A percentile compares a stretch with the other conserved stretches of the same genome.
Evolutionary conservation across 1,140 invertebrate genomes (phyloP).

Genomic region (Leptopilina boulardi): DNA sequence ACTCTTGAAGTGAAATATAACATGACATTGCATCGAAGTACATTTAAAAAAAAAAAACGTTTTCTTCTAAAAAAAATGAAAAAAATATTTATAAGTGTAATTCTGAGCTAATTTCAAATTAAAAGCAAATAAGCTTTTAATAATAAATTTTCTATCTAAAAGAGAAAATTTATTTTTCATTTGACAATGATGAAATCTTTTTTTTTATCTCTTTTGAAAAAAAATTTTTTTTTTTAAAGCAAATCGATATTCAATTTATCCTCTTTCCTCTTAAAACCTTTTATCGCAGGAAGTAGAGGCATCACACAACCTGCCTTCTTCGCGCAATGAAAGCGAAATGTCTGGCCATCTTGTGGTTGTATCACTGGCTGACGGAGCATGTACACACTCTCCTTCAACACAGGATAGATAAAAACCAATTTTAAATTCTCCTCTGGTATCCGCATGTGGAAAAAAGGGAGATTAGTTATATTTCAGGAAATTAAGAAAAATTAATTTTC

Average conservation of each 20-base stretch:
- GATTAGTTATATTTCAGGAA: neutral
- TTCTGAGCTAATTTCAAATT: too few relatives aligned
- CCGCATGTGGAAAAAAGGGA: neutral
- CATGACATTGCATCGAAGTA: neutral
- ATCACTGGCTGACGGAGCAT: neutral
- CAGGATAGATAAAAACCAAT: neutral
- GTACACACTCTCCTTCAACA: neutral
- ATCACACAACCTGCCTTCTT: neutral
- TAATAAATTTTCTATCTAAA: neutral
- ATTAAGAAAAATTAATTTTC: too few relatives aligned
- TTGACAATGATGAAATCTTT: slow-evolving; percentile 1
- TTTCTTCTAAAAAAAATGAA: too few relatives aligned
- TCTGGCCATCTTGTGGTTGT: slow-evolving; percentile 20
- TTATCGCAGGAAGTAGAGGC: neutral
- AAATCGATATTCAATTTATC: slow-evolving; percentile 33
- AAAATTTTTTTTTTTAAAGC: neutral
- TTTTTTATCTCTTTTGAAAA: slow-evolving; percentile 16
- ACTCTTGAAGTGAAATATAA: neutral
- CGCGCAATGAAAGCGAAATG: neutral
- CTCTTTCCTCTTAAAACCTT: neutral
- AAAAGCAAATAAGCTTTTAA: neutral
- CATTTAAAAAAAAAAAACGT: neutral
- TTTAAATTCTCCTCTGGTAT: neutral
- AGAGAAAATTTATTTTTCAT: neutral
- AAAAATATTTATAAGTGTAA: too few relatives aligned